Base-by-base conservation (phyloP, 1,140 invertebrate species). In the Mycetomoellerius zeteki region DNA sequence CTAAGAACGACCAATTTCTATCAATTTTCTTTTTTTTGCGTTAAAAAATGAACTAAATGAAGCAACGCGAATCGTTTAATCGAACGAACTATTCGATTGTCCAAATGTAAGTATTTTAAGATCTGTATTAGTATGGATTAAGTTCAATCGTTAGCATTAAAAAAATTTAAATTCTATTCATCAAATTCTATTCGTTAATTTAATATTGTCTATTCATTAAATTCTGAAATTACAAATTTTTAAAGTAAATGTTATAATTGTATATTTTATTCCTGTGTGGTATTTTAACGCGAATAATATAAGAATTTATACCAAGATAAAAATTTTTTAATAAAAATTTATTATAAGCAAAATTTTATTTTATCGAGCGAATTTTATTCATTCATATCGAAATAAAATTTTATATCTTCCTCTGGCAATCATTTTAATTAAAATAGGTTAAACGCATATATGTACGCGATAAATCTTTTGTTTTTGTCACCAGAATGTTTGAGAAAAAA, bases 41-140 rank as follows among this genome's bases (percentile, higher is more conserved):
- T 72, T 72, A 58, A 81, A n/a, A n/a, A n/a, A n/a, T n/a, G n/a
- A n/a, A 54, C n/a, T 7, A 19, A 64, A 80, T n/a, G 19, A 37
- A 69, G 7, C 14, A 33, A n/a, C 10, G 19, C 5, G 10, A 60
- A 62, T 21, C n/a, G 24, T 56, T 75, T 1, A 14, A 67, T 37
- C 30, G 64, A 78, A 64, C 21, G 47, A 54, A 54, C 21, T 52
- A 7, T 54, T 16, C 2, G 12, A 78, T 78, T 30, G 5, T 27
- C 5, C 19, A 54, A 54, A 69, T 33, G 10, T 33, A 43, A 16
- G 7, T 24, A 19, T 21, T 47, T 54, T 19, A 21, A 75, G 6
- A 33, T 75, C 7, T 58, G 6, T 14, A 21, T 37, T 21, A 8
- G 50, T 21, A 7, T 27, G 1, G 2, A 30, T 33, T 2, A 10